Conservation (phyloP, 1,140 invertebrate genomes). For the Fopius arisanus region DNA sequence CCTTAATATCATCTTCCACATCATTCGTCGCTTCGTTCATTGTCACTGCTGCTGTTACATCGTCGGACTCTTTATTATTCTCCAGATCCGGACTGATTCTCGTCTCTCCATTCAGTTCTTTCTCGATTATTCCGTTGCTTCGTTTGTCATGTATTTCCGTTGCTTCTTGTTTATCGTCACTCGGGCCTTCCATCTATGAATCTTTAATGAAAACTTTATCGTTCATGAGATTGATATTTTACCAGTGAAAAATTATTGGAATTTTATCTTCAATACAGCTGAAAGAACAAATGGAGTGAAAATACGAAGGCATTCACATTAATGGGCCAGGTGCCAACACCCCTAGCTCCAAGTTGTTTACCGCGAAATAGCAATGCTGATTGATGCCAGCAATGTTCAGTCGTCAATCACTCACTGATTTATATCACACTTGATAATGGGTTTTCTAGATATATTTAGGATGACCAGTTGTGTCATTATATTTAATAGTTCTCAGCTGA, state of each 20-base stretch:
- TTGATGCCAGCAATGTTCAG: slow-evolving; percentile 33
- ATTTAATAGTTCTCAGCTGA: slow-evolving; percentile 2
- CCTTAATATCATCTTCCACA: slow-evolving; percentile 33
- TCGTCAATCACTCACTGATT: slow-evolving; percentile 36
- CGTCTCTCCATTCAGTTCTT: slow-evolving; percentile 10
- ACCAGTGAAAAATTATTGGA: slow-evolving; percentile 6
- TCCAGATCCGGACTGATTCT: slow-evolving; percentile 20
- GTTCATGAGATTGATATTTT: background rate
- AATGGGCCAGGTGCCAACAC: slow-evolving; percentile 42
- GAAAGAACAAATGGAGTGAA: slow-evolving; percentile 24
- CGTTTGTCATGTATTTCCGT: slow-evolving; percentile 47
- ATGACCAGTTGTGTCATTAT: background rate
- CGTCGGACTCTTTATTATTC: slow-evolving; percentile 36
- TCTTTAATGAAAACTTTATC: slow-evolving; percentile 39
- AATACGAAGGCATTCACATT: slow-evolving; percentile 21
- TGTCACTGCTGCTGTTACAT: slow-evolving; percentile 13
- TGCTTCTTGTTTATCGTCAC: slow-evolving; percentile 51
- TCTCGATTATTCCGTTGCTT: slow-evolving; percentile 20
- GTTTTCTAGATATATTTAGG: background rate
- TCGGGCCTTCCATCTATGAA: slow-evolving; percentile 55
- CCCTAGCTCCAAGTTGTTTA: slow-evolving; percentile 49
- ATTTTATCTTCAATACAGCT: slow-evolving; percentile 16
- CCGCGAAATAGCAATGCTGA: slow-evolving; percentile 42
- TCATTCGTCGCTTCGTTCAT: slow-evolving; percentile 21
- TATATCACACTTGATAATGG: background rate